These are phyloP conservation scores for Sceliomorpha sp. DNA, from an alignment of 2,888 invertebrate species.

Conservation along the genomic window DNA sequence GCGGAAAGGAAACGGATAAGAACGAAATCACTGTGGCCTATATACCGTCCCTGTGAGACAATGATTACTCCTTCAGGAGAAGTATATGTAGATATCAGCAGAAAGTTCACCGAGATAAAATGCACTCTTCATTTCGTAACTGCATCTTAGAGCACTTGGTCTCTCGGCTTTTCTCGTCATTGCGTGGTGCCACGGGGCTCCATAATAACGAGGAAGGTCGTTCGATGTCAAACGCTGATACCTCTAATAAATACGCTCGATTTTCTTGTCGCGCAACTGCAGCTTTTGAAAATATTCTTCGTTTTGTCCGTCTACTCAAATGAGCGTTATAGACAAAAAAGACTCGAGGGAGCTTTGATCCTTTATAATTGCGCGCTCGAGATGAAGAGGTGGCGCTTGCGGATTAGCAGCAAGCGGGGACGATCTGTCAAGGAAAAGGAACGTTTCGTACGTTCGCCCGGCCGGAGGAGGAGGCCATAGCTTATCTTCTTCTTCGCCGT, in stretches of 20 bases:
- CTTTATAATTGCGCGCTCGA: conserved; percentile 3
- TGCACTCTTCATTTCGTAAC: conserved; percentile 35
- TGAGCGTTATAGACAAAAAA: too few species aligned
- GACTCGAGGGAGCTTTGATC: too few species aligned
- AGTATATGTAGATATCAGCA: conserved; percentile 33
- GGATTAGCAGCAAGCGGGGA: conserved; percentile 15
- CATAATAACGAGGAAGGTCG: too few species aligned
- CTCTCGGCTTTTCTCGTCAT: conserved; percentile 4
- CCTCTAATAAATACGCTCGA: too few species aligned
- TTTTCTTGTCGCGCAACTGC: too few species aligned
- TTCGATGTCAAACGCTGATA: too few species aligned
- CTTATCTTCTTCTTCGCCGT: conserved; percentile 25
- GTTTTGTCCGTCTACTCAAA: too few species aligned
- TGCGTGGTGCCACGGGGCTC: too few species aligned
- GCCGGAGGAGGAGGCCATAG: conserved; percentile 4
- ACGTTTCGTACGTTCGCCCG: too few species aligned
- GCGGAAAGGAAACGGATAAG: conserved; percentile 68
- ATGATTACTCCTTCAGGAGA: conserved; percentile 61
- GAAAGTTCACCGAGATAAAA: conserved; percentile 48
- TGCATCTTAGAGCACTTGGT: conserved; percentile 10
- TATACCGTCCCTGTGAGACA: conserved; percentile 50
- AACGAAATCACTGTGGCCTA: conserved; percentile 63
- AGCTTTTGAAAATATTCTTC: too few species aligned
- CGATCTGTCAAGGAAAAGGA: conserved; percentile 3
- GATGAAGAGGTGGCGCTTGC: conserved; percentile 13